Conservation (phyloP, 2,113 vertebrate genomes). For the Myotis lucifugus region DNA sequence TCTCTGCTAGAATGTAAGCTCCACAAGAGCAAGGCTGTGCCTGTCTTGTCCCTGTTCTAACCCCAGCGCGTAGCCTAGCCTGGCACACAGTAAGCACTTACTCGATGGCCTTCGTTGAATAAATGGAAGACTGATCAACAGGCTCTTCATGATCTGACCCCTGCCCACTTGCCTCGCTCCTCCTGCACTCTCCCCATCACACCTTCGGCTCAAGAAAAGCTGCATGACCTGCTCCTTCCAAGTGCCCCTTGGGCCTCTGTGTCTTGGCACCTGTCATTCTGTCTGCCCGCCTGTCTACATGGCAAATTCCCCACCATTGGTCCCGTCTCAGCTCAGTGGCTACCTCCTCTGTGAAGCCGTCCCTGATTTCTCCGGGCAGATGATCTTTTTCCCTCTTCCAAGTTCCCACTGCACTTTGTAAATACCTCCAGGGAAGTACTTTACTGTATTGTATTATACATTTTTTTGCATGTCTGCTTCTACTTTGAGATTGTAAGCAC, state of each 20-base stretch:
- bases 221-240: neutral
- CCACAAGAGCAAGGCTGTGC: constrained; percentile 48
- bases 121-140: neutral
- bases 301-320: neutral
- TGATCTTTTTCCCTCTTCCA: neutral
- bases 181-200: neutral
- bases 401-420: constrained; percentile 54
- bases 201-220: constrained; percentile 13
- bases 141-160: neutral
- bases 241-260: neutral
- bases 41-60: neutral
- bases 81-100: neutral
- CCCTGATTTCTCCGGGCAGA: constrained; percentile 8
- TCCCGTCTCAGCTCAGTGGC: constrained; percentile 13
- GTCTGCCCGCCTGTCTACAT: neutral
- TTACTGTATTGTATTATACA: constrained; percentile 64
- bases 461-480: constrained; percentile 66
- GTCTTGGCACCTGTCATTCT: neutral
- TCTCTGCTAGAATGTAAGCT: constrained; percentile 73
- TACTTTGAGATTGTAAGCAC: constrained; percentile 58
- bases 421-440: constrained; percentile 71
- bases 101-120: neutral
- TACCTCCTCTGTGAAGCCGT: constrained; percentile 45
- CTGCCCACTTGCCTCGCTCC: neutral
- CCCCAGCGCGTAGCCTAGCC: neutral